phyloP scores from a whole-genome alignment of 2,113 vertebrate species.

The Corythornis vintsioides region DNA sequence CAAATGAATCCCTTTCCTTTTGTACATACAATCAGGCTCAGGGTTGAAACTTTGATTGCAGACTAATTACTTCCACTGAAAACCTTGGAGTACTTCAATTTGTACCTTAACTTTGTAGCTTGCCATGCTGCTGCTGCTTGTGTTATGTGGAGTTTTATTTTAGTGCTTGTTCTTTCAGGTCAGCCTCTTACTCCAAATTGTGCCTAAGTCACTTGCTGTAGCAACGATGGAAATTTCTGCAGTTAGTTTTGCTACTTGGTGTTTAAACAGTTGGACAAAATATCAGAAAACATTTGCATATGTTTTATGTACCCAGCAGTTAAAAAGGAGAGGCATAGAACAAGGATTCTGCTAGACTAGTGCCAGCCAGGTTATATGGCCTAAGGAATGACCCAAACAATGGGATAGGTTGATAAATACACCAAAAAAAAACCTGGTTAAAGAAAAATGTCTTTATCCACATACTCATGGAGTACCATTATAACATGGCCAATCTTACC shows the following conservation, averaged over 20 bases:
- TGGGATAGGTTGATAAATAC: background rate
- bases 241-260: background rate
- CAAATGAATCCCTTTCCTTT: background rate
- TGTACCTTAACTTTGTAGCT: background rate
- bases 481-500: conserved; percentile 59
- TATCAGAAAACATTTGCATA: background rate
- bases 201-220: background rate
- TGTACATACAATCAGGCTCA: background rate
- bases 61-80: background rate
- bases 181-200: background rate
- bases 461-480: conserved; percentile 34
- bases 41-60: background rate
- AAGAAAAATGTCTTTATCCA: conserved; percentile 47
- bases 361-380: background rate
- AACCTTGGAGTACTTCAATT: background rate
- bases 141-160: background rate
- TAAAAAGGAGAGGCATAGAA: background rate
- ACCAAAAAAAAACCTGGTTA: background rate
- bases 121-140: background rate
- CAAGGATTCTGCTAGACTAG: background rate
- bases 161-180: background rate
- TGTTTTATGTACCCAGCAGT: background rate
- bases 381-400: background rate
- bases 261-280: background rate
- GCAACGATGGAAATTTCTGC: background rate